Evolutionary conservation across 2,797 vertebrate genomes (phyloP).

Genomic region (Notolepis coatsorum): DNA sequence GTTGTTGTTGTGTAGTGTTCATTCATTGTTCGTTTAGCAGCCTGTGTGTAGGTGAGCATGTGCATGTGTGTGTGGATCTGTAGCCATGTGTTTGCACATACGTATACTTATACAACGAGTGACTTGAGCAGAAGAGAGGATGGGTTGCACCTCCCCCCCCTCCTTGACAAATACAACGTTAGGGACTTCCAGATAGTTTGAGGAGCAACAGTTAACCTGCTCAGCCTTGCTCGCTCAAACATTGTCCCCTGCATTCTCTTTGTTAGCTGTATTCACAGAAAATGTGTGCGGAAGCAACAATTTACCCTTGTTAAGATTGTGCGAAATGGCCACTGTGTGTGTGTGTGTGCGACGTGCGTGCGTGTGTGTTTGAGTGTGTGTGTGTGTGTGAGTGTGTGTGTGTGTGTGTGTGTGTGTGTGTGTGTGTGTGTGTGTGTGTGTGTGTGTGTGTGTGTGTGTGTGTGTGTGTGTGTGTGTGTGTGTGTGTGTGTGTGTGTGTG

Average conservation of each 20-base stretch:
- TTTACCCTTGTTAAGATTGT: conserved; percentile 10
- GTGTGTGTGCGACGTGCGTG: conserved; percentile 4
- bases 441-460: background rate
- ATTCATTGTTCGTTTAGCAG: too few species aligned
- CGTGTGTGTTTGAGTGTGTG: conserved; percentile 2
- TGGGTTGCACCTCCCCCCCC: too few species aligned
- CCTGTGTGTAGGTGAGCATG: too few species aligned
- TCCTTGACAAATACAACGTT: background rate
- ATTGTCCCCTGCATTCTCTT: too few species aligned
- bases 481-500: background rate
- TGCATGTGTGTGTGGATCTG: too few species aligned
- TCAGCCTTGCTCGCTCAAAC: too few species aligned
- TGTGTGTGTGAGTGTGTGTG: background rate
- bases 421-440: conserved; percentile 2
- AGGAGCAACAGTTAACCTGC: background rate
- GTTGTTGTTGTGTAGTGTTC: too few species aligned
- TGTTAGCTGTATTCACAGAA: too few species aligned
- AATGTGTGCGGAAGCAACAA: too few species aligned
- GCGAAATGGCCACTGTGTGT: conserved; percentile 12
- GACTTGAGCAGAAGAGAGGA: too few species aligned
- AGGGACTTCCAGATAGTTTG: background rate
- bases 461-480: background rate
- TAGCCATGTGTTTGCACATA: too few species aligned
- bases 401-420: conserved; percentile 9
- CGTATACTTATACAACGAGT: background rate